Conservation (phyloP, 2,113 vertebrate species). For the Camelus bactrianus region DNA sequence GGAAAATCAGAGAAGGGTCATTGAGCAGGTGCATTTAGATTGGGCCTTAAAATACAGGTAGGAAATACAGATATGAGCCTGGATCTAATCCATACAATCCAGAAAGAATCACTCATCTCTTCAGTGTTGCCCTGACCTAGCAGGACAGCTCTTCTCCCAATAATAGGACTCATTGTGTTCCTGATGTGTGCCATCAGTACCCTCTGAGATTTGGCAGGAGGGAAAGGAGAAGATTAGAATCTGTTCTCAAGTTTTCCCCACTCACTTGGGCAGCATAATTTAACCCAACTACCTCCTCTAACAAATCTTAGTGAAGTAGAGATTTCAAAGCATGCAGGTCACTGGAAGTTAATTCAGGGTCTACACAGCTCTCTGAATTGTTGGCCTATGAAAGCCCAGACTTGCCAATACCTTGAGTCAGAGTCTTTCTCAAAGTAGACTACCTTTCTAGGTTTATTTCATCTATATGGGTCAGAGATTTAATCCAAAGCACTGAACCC, state of each 20-base stretch:
- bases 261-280: slow-evolving; percentile 58
- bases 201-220: not conserved
- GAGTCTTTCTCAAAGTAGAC: slow-evolving; percentile 60
- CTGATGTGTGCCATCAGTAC: not conserved
- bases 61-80: not conserved
- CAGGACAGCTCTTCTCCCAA: not conserved
- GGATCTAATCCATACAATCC: not conserved
- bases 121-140: not conserved
- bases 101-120: not conserved
- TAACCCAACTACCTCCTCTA: slow-evolving; percentile 31
- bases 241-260: not conserved
- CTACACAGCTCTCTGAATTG: slow-evolving; percentile 40
- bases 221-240: not conserved
- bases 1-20: not conserved
- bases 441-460: slow-evolving; percentile 63
- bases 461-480: slow-evolving; percentile 61
- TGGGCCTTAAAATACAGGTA: not conserved
- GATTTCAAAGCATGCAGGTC: slow-evolving; percentile 58
- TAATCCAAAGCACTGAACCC: slow-evolving; percentile 61
- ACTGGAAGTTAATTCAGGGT: slow-evolving; percentile 54
- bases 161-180: not conserved
- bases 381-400: slow-evolving; percentile 23
- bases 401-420: slow-evolving; percentile 39
- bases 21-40: not conserved
- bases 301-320: slow-evolving; percentile 44